These are phyloP conservation scores for Biston stratarius DNA, from an alignment of 2,888 invertebrate species.

Conservation along the genomic window DNA sequence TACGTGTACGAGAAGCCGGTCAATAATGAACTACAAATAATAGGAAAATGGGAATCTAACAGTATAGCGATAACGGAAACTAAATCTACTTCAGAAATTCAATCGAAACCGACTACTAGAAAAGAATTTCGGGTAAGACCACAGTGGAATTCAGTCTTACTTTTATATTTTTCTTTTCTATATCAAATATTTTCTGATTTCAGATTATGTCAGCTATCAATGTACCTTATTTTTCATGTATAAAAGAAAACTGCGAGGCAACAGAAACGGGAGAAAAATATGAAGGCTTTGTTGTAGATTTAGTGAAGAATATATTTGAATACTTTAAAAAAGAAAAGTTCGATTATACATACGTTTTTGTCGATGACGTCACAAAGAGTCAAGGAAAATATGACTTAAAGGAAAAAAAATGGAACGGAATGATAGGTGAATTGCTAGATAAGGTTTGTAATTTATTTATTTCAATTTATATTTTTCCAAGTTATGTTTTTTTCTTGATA, in stretches of 20 bases:
- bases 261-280: slow-evolving; percentile 87
- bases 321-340: slow-evolving; percentile 77
- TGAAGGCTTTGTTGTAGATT: slow-evolving; percentile 92
- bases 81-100: slow-evolving; percentile 75
- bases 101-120: slow-evolving; percentile 74
- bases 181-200: neutral
- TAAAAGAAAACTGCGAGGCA: slow-evolving; percentile 69
- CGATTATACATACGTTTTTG: slow-evolving; percentile 72
- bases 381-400: slow-evolving; percentile 63
- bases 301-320: slow-evolving; percentile 89
- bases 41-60: slow-evolving; percentile 76
- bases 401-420: slow-evolving; percentile 74
- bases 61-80: slow-evolving; percentile 84
- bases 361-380: slow-evolving; percentile 56
- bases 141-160: too few species aligned
- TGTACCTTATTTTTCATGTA: slow-evolving; percentile 90
- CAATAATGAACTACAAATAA: slow-evolving; percentile 48
- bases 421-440: slow-evolving; percentile 74
- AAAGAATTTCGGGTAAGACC: slow-evolving; percentile 40
- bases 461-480: neutral
- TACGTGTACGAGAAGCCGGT: slow-evolving; percentile 88
- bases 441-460: slow-evolving; percentile 66
- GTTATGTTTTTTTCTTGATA: too few species aligned
- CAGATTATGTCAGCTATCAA: slow-evolving; percentile 89
- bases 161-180: neutral